Evolutionary conservation across 2,888 invertebrate species (phyloP).

Genomic region (Diarsia rubi): DNA sequence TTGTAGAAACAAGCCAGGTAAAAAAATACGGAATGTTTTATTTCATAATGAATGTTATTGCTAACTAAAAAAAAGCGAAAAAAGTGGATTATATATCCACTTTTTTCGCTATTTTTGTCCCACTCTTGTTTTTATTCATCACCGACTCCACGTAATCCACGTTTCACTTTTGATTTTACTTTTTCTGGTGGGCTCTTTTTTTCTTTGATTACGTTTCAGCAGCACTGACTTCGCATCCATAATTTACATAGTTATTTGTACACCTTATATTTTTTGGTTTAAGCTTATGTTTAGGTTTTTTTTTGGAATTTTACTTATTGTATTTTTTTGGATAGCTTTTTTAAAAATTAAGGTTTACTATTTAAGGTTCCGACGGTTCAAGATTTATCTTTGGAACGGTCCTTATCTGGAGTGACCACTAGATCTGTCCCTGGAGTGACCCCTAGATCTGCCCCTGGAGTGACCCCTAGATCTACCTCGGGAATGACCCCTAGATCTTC

Average conservation of each 20-base stretch:
- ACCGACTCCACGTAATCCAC: too few relatives aligned
- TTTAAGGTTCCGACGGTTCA: background rate
- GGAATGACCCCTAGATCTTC: conserved; percentile 36
- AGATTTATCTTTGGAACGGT: conserved; percentile 8
- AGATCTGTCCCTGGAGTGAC: conserved; percentile 28
- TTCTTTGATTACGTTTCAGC: background rate
- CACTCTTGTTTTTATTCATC: background rate
- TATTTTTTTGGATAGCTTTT: background rate
- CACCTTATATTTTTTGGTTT: background rate
- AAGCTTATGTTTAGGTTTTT: background rate
- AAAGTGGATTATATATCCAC: too few relatives aligned
- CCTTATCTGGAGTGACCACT: conserved; percentile 33
- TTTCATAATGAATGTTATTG: background rate
- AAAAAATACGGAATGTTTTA: background rate
- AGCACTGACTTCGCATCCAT: background rate
- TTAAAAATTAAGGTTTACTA: background rate
- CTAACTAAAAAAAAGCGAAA: too few relatives aligned
- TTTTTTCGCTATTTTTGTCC: background rate
- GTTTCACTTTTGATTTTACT: too few relatives aligned
- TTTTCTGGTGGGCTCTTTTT: background rate
- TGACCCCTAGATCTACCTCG: conserved; percentile 34
- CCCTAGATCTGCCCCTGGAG: conserved; percentile 41
- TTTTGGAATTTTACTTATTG: background rate
- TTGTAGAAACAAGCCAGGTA: background rate
- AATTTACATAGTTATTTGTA: background rate